Percentiles rank a stretch among this genome's conserved stretches.
These are phyloP conservation scores for Craterocephalus amniculus DNA, from an alignment of 2,797 vertebrate species.

Conservation along the genomic window DNA sequence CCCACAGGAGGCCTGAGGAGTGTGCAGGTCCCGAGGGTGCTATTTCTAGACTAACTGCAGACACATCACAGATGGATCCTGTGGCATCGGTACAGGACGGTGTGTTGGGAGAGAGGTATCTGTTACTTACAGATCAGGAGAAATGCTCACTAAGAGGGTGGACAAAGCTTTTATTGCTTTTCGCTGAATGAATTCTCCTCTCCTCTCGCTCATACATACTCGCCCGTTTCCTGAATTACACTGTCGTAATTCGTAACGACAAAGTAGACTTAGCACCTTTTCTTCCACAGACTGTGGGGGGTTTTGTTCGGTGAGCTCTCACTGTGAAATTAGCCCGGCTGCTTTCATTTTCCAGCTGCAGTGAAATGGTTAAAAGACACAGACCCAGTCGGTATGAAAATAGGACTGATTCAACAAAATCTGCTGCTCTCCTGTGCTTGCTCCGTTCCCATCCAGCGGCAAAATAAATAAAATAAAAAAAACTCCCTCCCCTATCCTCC, in stretches of 20 bases:
- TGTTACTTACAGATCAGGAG: conserved; percentile 80
- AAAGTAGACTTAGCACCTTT: conserved; percentile 75
- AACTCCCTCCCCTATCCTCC: conserved; percentile 37
- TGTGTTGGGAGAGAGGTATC: conserved; percentile 79
- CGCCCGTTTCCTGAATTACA: conserved; percentile 63
- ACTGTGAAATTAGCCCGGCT: conserved; percentile 82
- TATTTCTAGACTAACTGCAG: conserved; percentile 88
- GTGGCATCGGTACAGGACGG: conserved; percentile 81
- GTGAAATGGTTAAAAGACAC: conserved; percentile 86
- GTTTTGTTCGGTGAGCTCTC: conserved; percentile 77
- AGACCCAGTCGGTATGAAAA: conserved; percentile 89
- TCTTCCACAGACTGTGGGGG: conserved; percentile 68
- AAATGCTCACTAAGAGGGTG: conserved; percentile 63
- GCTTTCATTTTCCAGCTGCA: conserved; percentile 78
- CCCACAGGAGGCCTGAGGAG: conserved; percentile 81
- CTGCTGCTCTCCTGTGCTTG: conserved; percentile 75
- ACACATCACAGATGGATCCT: conserved; percentile 87
- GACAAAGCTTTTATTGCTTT: conserved; percentile 34
- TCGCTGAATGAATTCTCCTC: conserved; percentile 44
- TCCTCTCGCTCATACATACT: conserved; percentile 33
- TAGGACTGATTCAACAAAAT: conserved; percentile 90
- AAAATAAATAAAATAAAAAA: conserved; percentile 36
- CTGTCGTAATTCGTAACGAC: conserved; percentile 70
- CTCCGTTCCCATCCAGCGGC: conserved; percentile 60
- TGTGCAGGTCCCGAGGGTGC: conserved; percentile 81